Percentiles rank a stretch among this genome's conserved stretches.
Evolutionary conservation across 2,888 invertebrate species (phyloP).

Genomic region (Drosophila algonquin): DNA sequence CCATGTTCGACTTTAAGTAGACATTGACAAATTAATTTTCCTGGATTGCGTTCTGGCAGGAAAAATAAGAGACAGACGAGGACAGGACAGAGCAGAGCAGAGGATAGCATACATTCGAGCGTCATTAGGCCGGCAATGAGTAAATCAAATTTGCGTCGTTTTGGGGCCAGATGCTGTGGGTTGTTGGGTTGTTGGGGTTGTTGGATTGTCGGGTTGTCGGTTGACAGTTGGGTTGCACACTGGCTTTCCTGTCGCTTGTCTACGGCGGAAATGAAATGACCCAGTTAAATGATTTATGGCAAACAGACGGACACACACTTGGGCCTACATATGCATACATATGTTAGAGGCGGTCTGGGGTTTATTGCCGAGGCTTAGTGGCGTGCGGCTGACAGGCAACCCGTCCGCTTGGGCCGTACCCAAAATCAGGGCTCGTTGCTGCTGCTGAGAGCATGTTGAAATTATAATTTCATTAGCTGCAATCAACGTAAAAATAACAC

Average conservation of each 20-base stretch:
- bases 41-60: slow-evolving; percentile 23
- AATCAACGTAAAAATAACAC: slow-evolving; percentile 80
- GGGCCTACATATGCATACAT: slow-evolving; percentile 4
- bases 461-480: slow-evolving; percentile 79
- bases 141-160: slow-evolving; percentile 75
- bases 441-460: slow-evolving; percentile 67
- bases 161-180: slow-evolving; percentile 41
- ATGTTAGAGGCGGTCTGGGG: slow-evolving; percentile 15
- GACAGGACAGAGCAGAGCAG: background rate
- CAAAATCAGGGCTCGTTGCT: slow-evolving; percentile 50
- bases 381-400: slow-evolving; percentile 53
- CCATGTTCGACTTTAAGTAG: slow-evolving; percentile 69
- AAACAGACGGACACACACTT: slow-evolving; percentile 21
- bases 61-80: slow-evolving; percentile 2
- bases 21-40: slow-evolving; percentile 77
- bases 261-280: slow-evolving; percentile 78
- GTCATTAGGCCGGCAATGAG: slow-evolving; percentile 68
- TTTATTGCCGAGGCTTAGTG: slow-evolving; percentile 56
- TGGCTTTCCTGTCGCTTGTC: slow-evolving; percentile 69
- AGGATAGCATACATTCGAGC: slow-evolving; percentile 44
- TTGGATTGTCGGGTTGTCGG: slow-evolving; percentile 29
- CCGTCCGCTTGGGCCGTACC: background rate
- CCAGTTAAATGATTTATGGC: slow-evolving; percentile 79
- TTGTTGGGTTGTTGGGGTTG: slow-evolving; percentile 29
- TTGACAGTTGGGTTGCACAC: slow-evolving; percentile 64